Evolutionary conservation across 92 coral and sea anemone species (phyloP).

Genomic region (Pocillopora meandrina): DNA sequence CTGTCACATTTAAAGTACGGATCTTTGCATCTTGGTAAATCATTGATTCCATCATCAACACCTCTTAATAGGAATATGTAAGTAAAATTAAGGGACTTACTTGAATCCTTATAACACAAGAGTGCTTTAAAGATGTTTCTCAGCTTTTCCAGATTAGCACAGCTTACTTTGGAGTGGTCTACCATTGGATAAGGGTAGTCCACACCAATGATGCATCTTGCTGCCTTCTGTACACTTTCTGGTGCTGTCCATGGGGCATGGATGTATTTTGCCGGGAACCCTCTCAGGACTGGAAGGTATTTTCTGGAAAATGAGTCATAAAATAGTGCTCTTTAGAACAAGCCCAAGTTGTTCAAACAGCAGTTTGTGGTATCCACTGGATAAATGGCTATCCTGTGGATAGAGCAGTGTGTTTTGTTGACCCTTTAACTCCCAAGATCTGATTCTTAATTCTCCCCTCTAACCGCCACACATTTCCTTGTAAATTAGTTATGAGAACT

Average conservation of each 20-base stretch:
- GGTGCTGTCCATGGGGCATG: conserved; percentile 92
- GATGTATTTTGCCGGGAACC: conserved; percentile 72
- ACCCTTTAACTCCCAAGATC: too few species aligned
- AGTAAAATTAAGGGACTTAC: conserved; percentile 8
- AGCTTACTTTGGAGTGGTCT: conserved; percentile 62
- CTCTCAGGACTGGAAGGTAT: conserved; percentile 82
- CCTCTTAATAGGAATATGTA: too few species aligned
- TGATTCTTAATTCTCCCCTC: too few species aligned
- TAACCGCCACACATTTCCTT: too few species aligned
- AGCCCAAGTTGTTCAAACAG: too few species aligned
- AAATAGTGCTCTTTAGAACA: conserved; percentile 42
- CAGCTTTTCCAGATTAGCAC: conserved; percentile 49
- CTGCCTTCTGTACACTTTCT: conserved; percentile 59
- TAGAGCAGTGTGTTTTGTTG: too few species aligned
- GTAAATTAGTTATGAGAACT: too few species aligned
- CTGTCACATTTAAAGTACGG: too few species aligned
- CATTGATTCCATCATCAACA: too few species aligned
- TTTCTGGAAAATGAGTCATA: conserved; percentile 48
- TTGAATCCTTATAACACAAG: conserved; percentile 28
- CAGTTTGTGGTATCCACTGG: too few species aligned
- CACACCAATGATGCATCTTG: conserved; percentile 77
- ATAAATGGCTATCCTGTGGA: too few species aligned
- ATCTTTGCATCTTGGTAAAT: too few species aligned
- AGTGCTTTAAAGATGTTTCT: conserved; percentile 46
- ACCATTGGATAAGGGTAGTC: conserved; percentile 80